Base-by-base conservation (phyloP, 2,888 invertebrate genomes). In the Phengaris arion region DNA sequence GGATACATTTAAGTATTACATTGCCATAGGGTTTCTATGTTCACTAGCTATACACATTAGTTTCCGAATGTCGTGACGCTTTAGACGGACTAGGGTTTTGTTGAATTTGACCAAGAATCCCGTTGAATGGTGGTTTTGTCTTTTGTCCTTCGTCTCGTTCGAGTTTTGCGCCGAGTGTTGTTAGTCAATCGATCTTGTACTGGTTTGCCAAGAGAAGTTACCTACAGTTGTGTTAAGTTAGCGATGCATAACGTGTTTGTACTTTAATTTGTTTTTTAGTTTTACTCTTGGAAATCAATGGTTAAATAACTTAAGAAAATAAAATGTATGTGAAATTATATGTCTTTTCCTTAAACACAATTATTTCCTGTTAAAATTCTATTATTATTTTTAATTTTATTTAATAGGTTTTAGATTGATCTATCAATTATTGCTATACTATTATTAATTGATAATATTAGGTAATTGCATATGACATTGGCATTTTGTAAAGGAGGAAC, bases 241-340 rank as follows among this genome's bases (percentile, higher is more conserved):
- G 91, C 89, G 86, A 92, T 92, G 90, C 93, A 92, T 93, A 93
- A 93, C 93, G 92, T 93, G 93, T 93, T 93, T 93, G 93, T 93
- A 93, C 93, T 93, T 92, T 93, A 93, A 93, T 93, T 93, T 93
- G 93, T 93, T 93, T 93, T 93, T 93, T 93, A 93, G 93, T 93
- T 93, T 89, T 93, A 93, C 92, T 93, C 92, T 93, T 93, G 93
- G 93, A 93, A 93, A 93, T 93, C 93, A 92, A 92, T 93, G 93
- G 93, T 93, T 93, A 93, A 64, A 91, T 93, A 92, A 93, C 92
- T 93, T 93, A 93, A 93, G 93, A 91, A 91, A 93, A 92, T 93
- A 93, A 93, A 93, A 90, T 93, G 93, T 93, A 93, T 93, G 93
- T 93, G 91, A 92, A 92, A 87, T 92, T 84, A 81, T 79, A 77